Conservation (phyloP, 2,797 vertebrate genomes). For the Acomys russatus region DNA sequence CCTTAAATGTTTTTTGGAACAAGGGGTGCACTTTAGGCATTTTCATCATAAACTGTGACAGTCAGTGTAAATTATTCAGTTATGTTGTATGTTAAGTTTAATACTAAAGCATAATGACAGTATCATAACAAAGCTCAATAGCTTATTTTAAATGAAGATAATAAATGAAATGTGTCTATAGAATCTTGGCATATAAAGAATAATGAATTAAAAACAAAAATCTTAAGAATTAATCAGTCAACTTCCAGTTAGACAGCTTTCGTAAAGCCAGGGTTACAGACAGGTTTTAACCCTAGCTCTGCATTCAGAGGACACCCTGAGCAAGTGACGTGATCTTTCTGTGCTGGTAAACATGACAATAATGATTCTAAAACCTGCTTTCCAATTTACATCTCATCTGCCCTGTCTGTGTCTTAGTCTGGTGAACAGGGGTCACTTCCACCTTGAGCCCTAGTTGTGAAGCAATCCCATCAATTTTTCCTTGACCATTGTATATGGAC, state of each 20-base stretch:
- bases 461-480: not conserved
- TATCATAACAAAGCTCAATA: not conserved
- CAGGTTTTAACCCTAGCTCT: not conserved
- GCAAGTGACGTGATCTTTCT: not conserved
- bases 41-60: not conserved
- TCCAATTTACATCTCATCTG: not conserved
- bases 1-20: constrained; percentile 11
- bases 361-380: not conserved
- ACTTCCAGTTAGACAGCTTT: not conserved
- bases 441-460: not conserved
- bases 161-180: not conserved
- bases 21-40: not conserved
- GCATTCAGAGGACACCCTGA: not conserved
- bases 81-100: not conserved
- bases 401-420: not conserved
- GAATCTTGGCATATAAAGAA: not conserved
- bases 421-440: not conserved
- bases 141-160: not conserved
- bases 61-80: constrained; percentile 1
- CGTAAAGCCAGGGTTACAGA: not conserved
- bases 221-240: not conserved
- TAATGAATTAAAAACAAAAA: not conserved
- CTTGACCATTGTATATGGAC: not conserved
- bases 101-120: not conserved
- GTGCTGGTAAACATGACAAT: not conserved